Evolutionary conservation across 2,888 invertebrate species (phyloP).

Genomic region (Acronicta aceris): DNA sequence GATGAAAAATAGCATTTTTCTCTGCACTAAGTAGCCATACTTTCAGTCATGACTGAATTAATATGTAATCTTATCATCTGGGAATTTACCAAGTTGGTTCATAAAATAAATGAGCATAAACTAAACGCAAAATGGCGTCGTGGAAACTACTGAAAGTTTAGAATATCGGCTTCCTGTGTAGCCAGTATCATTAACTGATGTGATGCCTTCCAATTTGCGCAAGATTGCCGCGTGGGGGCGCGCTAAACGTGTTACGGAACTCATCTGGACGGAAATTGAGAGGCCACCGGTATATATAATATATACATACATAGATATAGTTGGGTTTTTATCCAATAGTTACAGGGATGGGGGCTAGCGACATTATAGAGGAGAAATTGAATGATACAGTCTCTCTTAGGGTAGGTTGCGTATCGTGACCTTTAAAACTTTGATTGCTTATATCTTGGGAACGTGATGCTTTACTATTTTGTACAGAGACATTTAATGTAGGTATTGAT

Average conservation of each 20-base stretch:
- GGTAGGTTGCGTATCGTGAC: too few relatives aligned
- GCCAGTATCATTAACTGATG: conserved; percentile 42
- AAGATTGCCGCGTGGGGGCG: conserved; percentile 57
- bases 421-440: too few relatives aligned
- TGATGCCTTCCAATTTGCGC: conserved; percentile 55
- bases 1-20: too few relatives aligned
- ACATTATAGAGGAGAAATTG: too few relatives aligned
- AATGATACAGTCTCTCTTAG: too few relatives aligned
- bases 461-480: too few relatives aligned
- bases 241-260: conserved; percentile 64
- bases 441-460: too few relatives aligned
- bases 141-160: conserved; percentile 28
- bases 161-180: conserved; percentile 30
- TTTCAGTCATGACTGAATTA: too few relatives aligned
- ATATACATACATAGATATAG: conserved; percentile 2
- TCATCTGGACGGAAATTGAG: conserved; percentile 67
- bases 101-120: conserved; percentile 3
- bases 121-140: conserved; percentile 7
- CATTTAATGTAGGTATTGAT: too few relatives aligned
- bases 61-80: too few relatives aligned
- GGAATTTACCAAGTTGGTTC: too few relatives aligned
- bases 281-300: conserved; percentile 18
- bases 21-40: too few relatives aligned
- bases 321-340: conserved; percentile 36
- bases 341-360: not conserved